A percentile compares a stretch with the other conserved stretches of the same genome.
Conservation (phyloP, 2,888 invertebrate genomes). For the Ormyrus rosae region DNA sequence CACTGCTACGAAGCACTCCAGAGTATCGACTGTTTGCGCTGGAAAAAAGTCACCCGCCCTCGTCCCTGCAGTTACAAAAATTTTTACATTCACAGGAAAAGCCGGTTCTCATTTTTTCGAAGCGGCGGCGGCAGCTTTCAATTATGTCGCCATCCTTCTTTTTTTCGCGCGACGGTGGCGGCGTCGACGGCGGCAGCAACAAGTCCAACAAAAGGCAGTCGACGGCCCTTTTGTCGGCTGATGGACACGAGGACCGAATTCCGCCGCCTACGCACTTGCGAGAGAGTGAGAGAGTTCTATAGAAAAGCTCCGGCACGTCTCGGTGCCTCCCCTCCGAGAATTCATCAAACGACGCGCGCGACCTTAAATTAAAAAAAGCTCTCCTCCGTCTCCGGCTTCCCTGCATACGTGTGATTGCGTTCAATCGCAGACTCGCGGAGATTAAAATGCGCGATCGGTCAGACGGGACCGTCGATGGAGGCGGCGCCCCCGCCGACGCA, state of each 20-base stretch:
- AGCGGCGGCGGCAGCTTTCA: constrained; percentile 24
- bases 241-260: constrained; percentile 41
- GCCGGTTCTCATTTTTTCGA: not conserved
- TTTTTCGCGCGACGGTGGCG: constrained; percentile 1
- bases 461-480: constrained; percentile 8
- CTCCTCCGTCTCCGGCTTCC: not conserved
- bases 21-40: constrained; percentile 9
- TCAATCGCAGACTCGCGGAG: not conserved
- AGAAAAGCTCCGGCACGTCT: not conserved
- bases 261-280: constrained; percentile 22
- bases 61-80: too few species aligned
- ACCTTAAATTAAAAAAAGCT: constrained; percentile 47
- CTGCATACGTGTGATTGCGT: not conserved
- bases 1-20: constrained; percentile 10
- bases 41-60: too few species aligned
- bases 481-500: not conserved
- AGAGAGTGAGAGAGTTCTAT: not conserved
- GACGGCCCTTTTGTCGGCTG: constrained; percentile 13
- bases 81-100: constrained; percentile 17
- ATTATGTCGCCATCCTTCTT: constrained; percentile 44
- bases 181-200: constrained; percentile 12
- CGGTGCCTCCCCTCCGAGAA: constrained; percentile 1
- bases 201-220: constrained; percentile 34
- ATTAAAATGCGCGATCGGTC: constrained; percentile 44
- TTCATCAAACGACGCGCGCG: constrained; percentile 17